Conservation (phyloP, 53 echinoderm and acorn worm species). For the Crossaster papposus region DNA sequence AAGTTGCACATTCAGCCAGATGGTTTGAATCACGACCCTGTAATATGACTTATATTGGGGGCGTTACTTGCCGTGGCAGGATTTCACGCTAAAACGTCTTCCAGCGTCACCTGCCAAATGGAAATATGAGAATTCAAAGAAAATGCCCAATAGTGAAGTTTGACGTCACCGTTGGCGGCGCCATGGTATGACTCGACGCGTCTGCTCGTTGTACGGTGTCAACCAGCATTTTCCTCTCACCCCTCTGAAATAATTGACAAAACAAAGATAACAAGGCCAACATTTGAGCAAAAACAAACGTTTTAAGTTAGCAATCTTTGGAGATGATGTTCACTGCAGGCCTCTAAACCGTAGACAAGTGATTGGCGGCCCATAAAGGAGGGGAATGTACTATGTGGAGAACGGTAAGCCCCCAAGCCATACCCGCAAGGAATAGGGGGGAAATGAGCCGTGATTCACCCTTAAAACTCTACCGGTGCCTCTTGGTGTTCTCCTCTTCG, state of each 20-base stretch:
- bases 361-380: conserved; percentile 21
- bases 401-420: conserved; percentile 8
- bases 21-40: neutral
- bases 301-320: conserved; percentile 30
- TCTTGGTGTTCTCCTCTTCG: conserved; percentile 18
- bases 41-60: neutral
- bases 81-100: neutral
- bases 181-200: conserved; percentile 40
- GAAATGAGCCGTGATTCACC: conserved; percentile 48
- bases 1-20: conserved; percentile 1
- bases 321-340: neutral
- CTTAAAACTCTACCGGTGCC: conserved; percentile 28
- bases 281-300: conserved; percentile 2
- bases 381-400: conserved; percentile 39
- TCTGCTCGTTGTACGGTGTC: conserved; percentile 13
- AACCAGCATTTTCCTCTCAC: conserved; percentile 18
- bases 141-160: neutral
- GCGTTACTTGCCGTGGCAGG: neutral
- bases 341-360: conserved; percentile 3
- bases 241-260: conserved; percentile 22
- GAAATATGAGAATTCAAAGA: neutral
- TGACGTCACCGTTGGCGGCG: conserved; percentile 41
- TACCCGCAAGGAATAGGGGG: conserved; percentile 44
- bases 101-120: neutral
- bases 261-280: conserved; percentile 23